Evolutionary conservation across 2,888 invertebrate genomes (phyloP), one percentile per base, ranked within the genome.

Genomic region (Lasioglossum zephyrum): DNA sequence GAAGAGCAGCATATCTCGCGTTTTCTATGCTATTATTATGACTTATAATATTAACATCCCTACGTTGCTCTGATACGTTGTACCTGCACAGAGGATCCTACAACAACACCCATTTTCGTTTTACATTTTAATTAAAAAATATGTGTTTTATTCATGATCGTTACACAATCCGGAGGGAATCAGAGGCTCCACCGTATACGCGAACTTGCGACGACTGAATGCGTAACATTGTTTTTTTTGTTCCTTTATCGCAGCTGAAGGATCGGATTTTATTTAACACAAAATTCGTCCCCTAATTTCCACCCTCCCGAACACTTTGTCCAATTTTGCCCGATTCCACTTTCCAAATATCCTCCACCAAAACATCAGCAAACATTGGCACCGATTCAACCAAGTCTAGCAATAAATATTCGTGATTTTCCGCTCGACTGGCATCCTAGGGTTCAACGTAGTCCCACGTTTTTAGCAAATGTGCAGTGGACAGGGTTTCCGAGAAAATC

Each of bases 401-500:
- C 18, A 49, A 18, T 49, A 49, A 22, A 49, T 18, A 18, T 5
- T 49, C 49, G 18, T 5, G 2, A 18, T 49, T 49, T 49, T 49
- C 2, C 49, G 5, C 49, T 49, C 49, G 49, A 49, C 49, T 49
- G 0, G 18, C 49, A 49, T 6, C 49, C 49, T 18, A 13, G 49
- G 49, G 5, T 63, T 31, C 63, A 13, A 26, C 4, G 16, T 5
- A 13, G 5, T 63, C 63, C 26, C 63, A 63, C 31, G 63, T 63
- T 63, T 16, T 47, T 47, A 69, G 60, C 39, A 57, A 74, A 69
- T 60, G 73, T 22, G 49, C 16, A n/a, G 22, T 18, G 18, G 72
- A 49, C 47, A 13, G 26, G 63, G 53, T 53, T 57, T 47, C 73
- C 26, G 66, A 47, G 63, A 77, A 82, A 80, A 82, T 77, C 74